Base-by-base conservation (phyloP, 2,797 vertebrate species). In the Podarcis siculus region DNA sequence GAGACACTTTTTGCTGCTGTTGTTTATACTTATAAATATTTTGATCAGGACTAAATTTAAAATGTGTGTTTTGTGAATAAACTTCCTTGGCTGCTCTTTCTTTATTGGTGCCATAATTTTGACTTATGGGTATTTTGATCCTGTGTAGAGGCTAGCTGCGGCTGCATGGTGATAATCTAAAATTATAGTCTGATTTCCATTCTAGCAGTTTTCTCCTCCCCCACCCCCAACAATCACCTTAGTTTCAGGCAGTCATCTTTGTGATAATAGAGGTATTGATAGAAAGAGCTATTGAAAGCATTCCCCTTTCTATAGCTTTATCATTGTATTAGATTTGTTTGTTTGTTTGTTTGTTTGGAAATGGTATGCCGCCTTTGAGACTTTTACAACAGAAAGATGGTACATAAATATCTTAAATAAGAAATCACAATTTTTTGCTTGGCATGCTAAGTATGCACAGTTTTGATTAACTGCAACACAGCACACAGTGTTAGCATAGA, bases 401-500 rank as follows among this genome's bases (percentile, higher is more conserved):
- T 32, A 58, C 42, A 58, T 37, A 76, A 78, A 83, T 35, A n/a
- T n/a, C 66, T 78, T 58, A 78, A 78, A 39, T 58, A 83, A 83
- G 39, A 83, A 78, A 83, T 32, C 73, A 37, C 13, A 27, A 12
- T 55, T 42, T 76, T 79, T 64, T 86, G 92, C 79, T 89, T 95
- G 90, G 86, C 91, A 92, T 79, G 23, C 84, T 45, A 79, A 35
- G 23, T 78, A 92, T 94, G 91, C 91, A 89, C 86, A 93, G 88
- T 84, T 96, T 94, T 91, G 92, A 95, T 91, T 93, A 95, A 94
- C 92, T 91, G 90, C 93, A 94, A 90, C 92, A 86, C 95, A 95
- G 94, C 89, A 93, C 90, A 92, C 95, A 91, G 92, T 93, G 92
- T 89, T 94, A 90, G 83, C 0, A 9, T 93, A 91, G 87, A 92